Conservation (phyloP, 2,797 vertebrate species). For the Channallabes apus region DNA sequence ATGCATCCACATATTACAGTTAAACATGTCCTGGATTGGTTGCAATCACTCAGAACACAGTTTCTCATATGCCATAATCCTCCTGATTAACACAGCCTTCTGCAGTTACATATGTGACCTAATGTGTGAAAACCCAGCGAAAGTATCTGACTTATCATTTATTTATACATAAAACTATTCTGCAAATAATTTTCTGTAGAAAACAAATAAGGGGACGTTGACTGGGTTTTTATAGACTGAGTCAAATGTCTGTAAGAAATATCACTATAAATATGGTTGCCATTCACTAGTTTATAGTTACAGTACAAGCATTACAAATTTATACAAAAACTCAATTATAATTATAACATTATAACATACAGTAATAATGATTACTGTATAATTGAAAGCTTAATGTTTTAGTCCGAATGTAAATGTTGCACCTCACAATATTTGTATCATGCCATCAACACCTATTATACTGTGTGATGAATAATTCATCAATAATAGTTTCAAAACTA, state of each 20-base stretch:
- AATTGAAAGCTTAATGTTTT: neutral
- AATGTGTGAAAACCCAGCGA: too few species aligned
- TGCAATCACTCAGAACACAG: slow-evolving; percentile 50
- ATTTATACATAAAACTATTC: too few species aligned
- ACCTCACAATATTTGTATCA: neutral
- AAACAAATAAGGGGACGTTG: too few species aligned
- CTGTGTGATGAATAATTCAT: neutral
- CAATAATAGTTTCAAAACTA: neutral
- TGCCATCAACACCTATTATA: neutral
- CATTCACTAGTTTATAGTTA: neutral
- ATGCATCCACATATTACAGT: slow-evolving; percentile 42
- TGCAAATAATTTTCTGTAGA: too few species aligned
- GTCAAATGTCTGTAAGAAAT: neutral
- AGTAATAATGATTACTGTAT: neutral
- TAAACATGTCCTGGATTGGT: slow-evolving; percentile 36
- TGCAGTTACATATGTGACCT: neutral
- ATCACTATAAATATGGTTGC: neutral
- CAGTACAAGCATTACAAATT: neutral
- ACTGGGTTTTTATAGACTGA: too few species aligned
- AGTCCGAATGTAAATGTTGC: neutral
- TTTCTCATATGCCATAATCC: slow-evolving; percentile 43
- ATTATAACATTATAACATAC: neutral
- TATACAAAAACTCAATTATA: neutral
- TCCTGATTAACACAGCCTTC: slow-evolving; percentile 20
- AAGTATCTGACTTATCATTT: too few species aligned